A percentile compares a stretch with the other conserved stretches of the same genome.
phyloP scores from a whole-genome alignment of 2,797 vertebrate species.

The Myotis vivesi region DNA sequence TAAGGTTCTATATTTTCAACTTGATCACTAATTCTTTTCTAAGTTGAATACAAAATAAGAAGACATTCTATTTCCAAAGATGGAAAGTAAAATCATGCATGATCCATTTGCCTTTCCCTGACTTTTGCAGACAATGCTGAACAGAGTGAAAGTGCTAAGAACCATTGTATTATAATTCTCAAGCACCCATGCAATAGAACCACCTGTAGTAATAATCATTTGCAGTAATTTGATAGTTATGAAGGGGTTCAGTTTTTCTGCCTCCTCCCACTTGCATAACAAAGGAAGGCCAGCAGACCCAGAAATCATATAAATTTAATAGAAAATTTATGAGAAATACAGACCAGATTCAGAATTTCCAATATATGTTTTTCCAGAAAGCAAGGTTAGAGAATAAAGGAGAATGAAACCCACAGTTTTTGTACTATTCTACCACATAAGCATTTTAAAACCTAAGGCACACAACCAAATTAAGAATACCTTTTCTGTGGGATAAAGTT shows the following conservation, averaged over 20 bases:
- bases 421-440: background rate
- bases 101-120: background rate
- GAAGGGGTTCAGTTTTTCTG: background rate
- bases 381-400: background rate
- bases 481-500: background rate
- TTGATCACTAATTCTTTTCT: background rate
- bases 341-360: background rate
- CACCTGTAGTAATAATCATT: background rate
- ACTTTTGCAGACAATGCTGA: slow-evolving; percentile 11
- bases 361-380: background rate
- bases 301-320: background rate
- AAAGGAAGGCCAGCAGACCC: background rate
- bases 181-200: background rate
- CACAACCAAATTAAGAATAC: background rate
- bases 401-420: background rate
- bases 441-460: background rate
- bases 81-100: background rate
- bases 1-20: background rate
- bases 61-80: background rate
- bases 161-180: background rate
- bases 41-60: background rate
- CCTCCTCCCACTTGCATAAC: background rate
- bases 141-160: background rate
- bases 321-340: background rate
- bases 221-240: background rate